Conservation (phyloP, 2,113 vertebrate genomes). For the Psephotus haematonotus region DNA sequence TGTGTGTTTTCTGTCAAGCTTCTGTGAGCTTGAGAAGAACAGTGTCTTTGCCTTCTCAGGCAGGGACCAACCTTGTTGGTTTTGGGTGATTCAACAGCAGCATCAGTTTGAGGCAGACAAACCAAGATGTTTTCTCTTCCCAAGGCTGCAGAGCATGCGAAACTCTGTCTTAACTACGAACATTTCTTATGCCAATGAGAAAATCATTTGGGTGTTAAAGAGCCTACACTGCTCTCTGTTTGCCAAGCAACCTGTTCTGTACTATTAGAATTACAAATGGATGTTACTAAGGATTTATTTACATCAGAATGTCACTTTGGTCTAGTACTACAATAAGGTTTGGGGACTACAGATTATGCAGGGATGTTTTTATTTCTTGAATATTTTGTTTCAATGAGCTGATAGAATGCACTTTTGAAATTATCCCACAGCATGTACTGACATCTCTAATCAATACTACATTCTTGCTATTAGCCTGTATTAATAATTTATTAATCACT, state of each 20-base stretch:
- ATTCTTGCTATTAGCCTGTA: background rate
- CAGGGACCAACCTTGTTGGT: background rate
- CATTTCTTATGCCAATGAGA: background rate
- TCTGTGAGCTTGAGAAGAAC: background rate
- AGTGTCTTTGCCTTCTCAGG: background rate
- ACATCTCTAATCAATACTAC: background rate
- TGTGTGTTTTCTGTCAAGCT: background rate
- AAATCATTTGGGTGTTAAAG: background rate
- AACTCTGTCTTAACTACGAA: background rate
- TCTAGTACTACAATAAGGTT: background rate
- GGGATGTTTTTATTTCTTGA: background rate
- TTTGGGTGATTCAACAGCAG: background rate
- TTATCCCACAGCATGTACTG: background rate
- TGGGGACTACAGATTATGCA: background rate
- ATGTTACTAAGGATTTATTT: background rate
- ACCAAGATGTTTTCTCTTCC: background rate
- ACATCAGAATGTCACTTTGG: background rate
- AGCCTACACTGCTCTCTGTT: background rate
- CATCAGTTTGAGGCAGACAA: background rate
- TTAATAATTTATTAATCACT: slow-evolving; percentile 30
- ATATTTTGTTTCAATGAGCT: background rate
- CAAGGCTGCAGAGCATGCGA: accelerated
- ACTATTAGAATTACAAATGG: background rate
- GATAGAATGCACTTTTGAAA: background rate
- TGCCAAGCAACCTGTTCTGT: background rate